Conservation (phyloP, 1,140 invertebrate species). For the Magallana gigas region DNA sequence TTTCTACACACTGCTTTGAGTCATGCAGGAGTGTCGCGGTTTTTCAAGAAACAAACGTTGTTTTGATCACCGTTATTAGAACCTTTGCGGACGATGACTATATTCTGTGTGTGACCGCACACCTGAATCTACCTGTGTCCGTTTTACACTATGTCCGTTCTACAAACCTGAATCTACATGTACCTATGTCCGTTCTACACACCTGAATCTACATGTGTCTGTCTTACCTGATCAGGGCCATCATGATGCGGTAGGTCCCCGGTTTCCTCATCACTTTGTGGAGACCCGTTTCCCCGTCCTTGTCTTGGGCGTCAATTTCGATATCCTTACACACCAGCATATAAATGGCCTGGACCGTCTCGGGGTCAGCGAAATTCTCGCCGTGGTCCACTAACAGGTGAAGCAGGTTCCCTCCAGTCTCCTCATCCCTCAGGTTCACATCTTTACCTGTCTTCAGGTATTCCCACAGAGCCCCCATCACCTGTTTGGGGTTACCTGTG, state of each 20-base stretch:
- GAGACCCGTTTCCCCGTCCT: slow-evolving; percentile 67
- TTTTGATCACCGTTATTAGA: too few species aligned
- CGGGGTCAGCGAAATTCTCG: slow-evolving; percentile 66
- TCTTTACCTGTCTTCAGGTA: slow-evolving; percentile 70
- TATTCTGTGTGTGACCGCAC: too few species aligned
- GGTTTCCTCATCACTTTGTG: slow-evolving; percentile 70
- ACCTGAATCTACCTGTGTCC: too few species aligned
- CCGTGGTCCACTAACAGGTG: slow-evolving; percentile 69
- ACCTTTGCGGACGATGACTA: too few species aligned
- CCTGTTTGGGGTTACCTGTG: slow-evolving; percentile 63
- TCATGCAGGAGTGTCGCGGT: background rate
- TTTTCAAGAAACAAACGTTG: background rate
- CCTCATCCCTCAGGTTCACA: slow-evolving; percentile 67
- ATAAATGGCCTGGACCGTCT: slow-evolving; percentile 70
- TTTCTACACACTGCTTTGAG: background rate
- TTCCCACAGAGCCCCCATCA: slow-evolving; percentile 67
- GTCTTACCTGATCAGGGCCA: slow-evolving; percentile 70
- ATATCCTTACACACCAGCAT: slow-evolving; percentile 72
- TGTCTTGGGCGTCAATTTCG: slow-evolving; percentile 71
- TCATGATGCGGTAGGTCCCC: slow-evolving; percentile 70
- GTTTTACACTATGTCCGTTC: too few species aligned
- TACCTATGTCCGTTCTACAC: background rate
- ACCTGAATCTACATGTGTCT: background rate
- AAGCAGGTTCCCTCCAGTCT: slow-evolving; percentile 68
- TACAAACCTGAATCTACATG: background rate